A percentile compares a stretch with the other conserved stretches of the same genome.
phyloP scores from a whole-genome alignment of 2,113 vertebrate genomes.

The Tachysurus fulvidraco region DNA sequence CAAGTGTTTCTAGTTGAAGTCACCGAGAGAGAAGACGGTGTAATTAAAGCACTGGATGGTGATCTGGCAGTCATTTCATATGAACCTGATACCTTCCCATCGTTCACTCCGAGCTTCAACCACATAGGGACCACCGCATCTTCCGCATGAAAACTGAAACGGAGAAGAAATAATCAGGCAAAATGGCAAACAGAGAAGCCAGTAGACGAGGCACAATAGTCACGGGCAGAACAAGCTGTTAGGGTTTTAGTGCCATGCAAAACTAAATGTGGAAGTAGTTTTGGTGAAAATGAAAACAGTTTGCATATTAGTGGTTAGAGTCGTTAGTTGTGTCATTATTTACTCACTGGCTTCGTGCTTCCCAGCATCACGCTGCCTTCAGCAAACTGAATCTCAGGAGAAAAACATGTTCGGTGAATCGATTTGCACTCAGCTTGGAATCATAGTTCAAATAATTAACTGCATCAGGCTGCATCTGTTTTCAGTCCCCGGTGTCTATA shows the following conservation, averaged over 20 bases:
- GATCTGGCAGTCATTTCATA: not conserved
- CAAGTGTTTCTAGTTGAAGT: not conserved
- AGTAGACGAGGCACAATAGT: not conserved
- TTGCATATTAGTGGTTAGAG: not conserved
- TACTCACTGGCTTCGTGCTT: not conserved
- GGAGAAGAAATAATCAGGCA: not conserved
- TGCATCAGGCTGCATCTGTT: not conserved
- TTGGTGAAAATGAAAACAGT: not conserved
- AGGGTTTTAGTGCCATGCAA: not conserved
- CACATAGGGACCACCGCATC: not conserved
- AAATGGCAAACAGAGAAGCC: not conserved
- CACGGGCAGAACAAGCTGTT: not conserved
- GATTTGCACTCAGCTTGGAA: not conserved
- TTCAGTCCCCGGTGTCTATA: not conserved
- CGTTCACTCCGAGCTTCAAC: not conserved
- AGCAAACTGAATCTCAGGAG: not conserved
- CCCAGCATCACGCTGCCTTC: not conserved
- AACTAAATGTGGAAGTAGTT: constrained; percentile 6
- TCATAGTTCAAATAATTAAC: not conserved
- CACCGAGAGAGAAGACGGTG: not conserved
- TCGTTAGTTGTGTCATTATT: not conserved
- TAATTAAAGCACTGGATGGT: not conserved
- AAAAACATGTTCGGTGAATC: not conserved
- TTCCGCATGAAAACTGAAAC: not conserved
- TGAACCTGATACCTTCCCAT: not conserved